phyloP scores from a whole-genome alignment of 1,140 invertebrate species.

The Eupeodes corollae region DNA sequence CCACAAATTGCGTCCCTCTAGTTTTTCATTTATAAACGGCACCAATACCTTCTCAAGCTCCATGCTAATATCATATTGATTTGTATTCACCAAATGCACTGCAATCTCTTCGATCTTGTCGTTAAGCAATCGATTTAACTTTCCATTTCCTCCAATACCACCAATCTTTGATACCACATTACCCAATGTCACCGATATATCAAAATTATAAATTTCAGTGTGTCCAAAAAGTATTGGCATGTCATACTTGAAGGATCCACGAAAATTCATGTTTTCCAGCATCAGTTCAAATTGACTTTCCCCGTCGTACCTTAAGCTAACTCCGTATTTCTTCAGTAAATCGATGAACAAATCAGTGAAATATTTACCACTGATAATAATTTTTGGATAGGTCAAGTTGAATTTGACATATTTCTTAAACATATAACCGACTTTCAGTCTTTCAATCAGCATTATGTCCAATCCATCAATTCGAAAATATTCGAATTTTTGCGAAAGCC shows the following conservation, averaged over 20 bases:
- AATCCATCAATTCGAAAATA: too few species aligned
- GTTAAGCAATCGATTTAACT: constrained; percentile 24
- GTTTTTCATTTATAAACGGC: constrained; percentile 16
- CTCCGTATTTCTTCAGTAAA: too few species aligned
- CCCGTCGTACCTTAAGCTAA: constrained; percentile 4
- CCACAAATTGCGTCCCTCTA: constrained; percentile 32
- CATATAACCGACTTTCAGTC: too few species aligned
- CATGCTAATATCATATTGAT: constrained; percentile 21
- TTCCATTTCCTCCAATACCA: constrained; percentile 26
- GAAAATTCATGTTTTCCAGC: constrained; percentile 21
- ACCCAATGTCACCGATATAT: constrained; percentile 17
- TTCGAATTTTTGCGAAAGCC: too few species aligned
- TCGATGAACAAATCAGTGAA: too few species aligned
- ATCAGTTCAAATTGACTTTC: constrained; percentile 20
- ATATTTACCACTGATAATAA: too few species aligned
- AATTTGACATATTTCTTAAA: too few species aligned
- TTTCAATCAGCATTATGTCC: too few species aligned
- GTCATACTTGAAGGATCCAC: constrained; percentile 34
- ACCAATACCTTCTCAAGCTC: constrained; percentile 19
- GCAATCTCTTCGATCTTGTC: constrained; percentile 24
- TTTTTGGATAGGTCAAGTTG: too few species aligned
- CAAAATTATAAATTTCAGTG: constrained; percentile 32
- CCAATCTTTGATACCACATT: constrained; percentile 27
- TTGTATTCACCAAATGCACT: constrained; percentile 23
- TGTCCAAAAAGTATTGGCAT: constrained; percentile 31